Evolutionary conservation across 1,140 invertebrate genomes (phyloP), one percentile per base, ranked within the genome.

Genomic region (Euschistus heros): DNA sequence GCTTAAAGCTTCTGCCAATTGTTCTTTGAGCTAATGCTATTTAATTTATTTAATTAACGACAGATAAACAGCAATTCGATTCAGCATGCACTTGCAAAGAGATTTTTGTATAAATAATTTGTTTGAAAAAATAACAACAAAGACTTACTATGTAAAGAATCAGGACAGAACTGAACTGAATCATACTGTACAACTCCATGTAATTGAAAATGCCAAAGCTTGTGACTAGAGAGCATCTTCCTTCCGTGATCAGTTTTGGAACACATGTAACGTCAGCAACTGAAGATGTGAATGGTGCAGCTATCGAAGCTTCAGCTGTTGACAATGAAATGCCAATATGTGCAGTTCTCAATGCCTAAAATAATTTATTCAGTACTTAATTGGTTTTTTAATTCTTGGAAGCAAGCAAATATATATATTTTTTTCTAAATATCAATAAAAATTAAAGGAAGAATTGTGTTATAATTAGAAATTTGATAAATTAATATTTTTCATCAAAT

Each of bases 171-270:
- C 91, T 82, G 75, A 97, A 98, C 76, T 98, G 94, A 42, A 91
- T 95, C 4, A 97, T 77, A 57, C 89, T 92, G 75, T 97, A 97
- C 47, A 88, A 84, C 27, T 92, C 92, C 93, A 97, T 97, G 76
- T 94, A 97, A 74, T 97, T 97, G 78, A 98, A 96, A 65, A 94
- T 87, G 8, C 92, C 91, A 78, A 97, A 97, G 2, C 91, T 94
- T 0, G 94, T 97, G 37, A 94, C 91, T 42, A 98, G 77, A 0
- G 94, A 90, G 66, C 89, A 90, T 22, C 94, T 81, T 24, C 93
- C 92, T 76, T 94, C 91, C n/a, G 84, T 75, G n/a, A 86, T 84
- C 0, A 87, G 71, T 78, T 82, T 83, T 8, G 90, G 84, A 15
- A 97, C 86, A 76, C 93, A 96, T 2, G 85, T 83, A 44, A 97